Evolutionary conservation across 1,140 invertebrate genomes (phyloP).

Genomic region (Caerostris darwini): DNA sequence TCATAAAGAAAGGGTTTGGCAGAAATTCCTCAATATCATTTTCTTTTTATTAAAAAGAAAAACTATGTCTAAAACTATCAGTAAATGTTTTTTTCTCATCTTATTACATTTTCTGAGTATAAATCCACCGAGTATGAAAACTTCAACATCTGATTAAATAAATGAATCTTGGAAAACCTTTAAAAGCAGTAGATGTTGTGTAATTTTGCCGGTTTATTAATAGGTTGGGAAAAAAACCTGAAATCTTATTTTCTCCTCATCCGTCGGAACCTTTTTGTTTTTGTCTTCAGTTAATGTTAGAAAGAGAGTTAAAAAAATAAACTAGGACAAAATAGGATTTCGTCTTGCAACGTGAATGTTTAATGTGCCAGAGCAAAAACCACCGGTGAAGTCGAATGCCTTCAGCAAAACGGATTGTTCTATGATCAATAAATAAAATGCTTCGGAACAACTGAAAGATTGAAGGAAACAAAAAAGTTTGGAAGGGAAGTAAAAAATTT

Average conservation of each 20-base stretch:
- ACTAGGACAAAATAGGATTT: constrained; percentile 9
- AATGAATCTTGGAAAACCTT: neutral
- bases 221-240: neutral
- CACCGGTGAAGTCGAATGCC: neutral
- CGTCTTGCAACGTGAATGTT: neutral
- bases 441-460: neutral
- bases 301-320: constrained; percentile 14
- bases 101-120: too few relatives aligned
- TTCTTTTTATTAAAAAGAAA: too few relatives aligned
- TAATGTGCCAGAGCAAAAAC: neutral
- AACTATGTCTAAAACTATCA: too few relatives aligned
- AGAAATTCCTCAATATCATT: too few relatives aligned
- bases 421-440: constrained; percentile 18
- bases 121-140: too few relatives aligned
- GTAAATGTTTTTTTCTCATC: too few relatives aligned
- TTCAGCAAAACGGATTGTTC: constrained; percentile 1
- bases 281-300: neutral
- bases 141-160: too few relatives aligned
- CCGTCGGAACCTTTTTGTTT: neutral
- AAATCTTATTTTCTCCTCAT: constrained; percentile 11
- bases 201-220: neutral
- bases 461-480: neutral
- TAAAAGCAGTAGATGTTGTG: neutral
- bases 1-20: too few relatives aligned
- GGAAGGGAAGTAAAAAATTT: neutral